A percentile compares a stretch with the other conserved stretches of the same genome.
phyloP scores from a whole-genome alignment of 2,888 invertebrate species.

The Tuta absoluta region DNA sequence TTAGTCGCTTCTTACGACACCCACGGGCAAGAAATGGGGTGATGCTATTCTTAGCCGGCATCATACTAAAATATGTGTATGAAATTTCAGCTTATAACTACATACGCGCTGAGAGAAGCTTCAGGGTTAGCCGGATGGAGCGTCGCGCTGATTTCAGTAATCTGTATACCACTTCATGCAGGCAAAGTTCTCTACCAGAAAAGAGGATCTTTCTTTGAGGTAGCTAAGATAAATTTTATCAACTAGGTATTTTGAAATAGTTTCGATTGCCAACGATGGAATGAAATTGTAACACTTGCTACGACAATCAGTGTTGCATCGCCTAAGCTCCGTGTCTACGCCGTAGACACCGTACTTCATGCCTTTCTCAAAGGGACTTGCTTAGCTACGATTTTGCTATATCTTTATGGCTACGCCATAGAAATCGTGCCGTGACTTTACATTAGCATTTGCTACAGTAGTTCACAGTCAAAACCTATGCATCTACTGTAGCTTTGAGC shows the following conservation, averaged over 20 bases:
- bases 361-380: too few species aligned
- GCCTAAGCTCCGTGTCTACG: too few species aligned
- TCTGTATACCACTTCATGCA: conserved; percentile 85
- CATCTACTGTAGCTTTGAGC: too few species aligned
- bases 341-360: too few species aligned
- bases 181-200: conserved; percentile 80
- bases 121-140: conserved; percentile 82
- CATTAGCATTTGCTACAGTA: too few species aligned
- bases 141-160: conserved; percentile 85
- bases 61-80: conserved; percentile 27
- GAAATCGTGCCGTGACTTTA: too few species aligned
- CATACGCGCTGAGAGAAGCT: conserved; percentile 81
- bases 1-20: too few species aligned
- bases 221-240: conserved; percentile 38
- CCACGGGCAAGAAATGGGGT: too few species aligned
- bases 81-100: conserved; percentile 82
- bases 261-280: background rate
- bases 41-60: too few species aligned
- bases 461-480: too few species aligned
- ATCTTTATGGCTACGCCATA: too few species aligned
- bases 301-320: background rate
- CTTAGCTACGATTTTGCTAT: too few species aligned
- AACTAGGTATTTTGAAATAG: background rate
- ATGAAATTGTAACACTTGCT: background rate
- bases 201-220: conserved; percentile 66